Evolutionary conservation across 2,113 vertebrate genomes (phyloP).

Genomic region (Casuarius casuarius): DNA sequence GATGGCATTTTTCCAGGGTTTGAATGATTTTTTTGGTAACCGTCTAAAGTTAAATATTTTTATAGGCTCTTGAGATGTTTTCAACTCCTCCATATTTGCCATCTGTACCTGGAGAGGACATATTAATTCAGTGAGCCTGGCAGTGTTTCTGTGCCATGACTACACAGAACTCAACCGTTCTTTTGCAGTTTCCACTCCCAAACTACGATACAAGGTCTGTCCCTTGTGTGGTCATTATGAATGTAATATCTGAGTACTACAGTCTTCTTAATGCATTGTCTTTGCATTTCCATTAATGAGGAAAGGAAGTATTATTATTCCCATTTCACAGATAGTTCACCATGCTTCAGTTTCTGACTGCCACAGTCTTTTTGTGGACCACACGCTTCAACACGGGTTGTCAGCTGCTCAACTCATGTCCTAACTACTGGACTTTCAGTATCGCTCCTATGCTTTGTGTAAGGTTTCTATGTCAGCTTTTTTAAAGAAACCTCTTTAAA

Average conservation of each 20-base stretch:
- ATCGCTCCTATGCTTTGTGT: not conserved
- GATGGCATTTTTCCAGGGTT: not conserved
- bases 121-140: not conserved
- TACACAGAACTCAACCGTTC: not conserved
- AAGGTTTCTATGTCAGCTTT: not conserved
- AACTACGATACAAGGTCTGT: not conserved
- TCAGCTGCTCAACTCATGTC: not conserved
- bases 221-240: not conserved
- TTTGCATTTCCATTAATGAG: not conserved
- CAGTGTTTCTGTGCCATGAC: not conserved
- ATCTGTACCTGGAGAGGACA: not conserved
- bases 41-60: not conserved
- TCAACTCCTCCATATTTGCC: not conserved
- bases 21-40: not conserved
- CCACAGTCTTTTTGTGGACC: not conserved
- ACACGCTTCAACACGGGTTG: not conserved
- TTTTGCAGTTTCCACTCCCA: not conserved
- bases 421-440: not conserved
- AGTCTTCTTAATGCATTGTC: not conserved
- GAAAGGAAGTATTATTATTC: not conserved
- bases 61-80: not conserved
- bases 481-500: not conserved
- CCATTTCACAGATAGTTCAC: not conserved
- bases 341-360: not conserved
- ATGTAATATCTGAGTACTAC: not conserved